These are phyloP conservation scores for Mixornis gularis DNA, from an alignment of 2,113 vertebrate genomes.

Conservation along the genomic window DNA sequence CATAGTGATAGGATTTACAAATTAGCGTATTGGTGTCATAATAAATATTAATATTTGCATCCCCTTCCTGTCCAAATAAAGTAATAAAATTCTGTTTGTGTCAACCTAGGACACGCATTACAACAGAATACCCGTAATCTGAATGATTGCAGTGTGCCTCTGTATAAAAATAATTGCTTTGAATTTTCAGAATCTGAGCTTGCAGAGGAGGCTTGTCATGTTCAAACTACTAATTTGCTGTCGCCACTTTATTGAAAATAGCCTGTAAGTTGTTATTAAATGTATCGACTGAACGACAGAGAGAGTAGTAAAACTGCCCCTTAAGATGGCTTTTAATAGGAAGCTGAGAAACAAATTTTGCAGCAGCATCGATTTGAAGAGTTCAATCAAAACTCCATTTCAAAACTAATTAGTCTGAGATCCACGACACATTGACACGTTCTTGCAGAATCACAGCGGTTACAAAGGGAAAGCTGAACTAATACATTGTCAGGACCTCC, in stretches of 20 bases:
- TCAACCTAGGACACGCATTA: constrained; percentile 63
- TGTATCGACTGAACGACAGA: constrained; percentile 87
- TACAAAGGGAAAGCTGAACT: constrained; percentile 76
- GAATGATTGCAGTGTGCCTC: constrained; percentile 73
- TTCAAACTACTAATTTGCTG: constrained; percentile 87
- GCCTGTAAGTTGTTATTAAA: constrained; percentile 90
- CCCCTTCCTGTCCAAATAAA: constrained; percentile 73
- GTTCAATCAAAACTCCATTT: constrained; percentile 99
- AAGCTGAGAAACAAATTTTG: constrained; percentile 95
- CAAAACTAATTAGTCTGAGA: constrained; percentile 99
- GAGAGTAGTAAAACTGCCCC: constrained; percentile 88
- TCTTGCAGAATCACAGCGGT: constrained; percentile 77
- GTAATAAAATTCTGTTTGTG: constrained; percentile 71
- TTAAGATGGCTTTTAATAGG: constrained; percentile 92
- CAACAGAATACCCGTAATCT: constrained; percentile 73
- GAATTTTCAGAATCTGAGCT: constrained; percentile 80
- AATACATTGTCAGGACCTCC: constrained; percentile 71
- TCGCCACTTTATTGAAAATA: constrained; percentile 87
- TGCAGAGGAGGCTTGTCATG: constrained; percentile 84
- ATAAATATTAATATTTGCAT: constrained; percentile 75
- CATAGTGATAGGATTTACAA: constrained; percentile 59
- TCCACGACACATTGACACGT: constrained; percentile 88
- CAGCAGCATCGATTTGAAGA: constrained; percentile 96
- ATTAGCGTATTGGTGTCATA: constrained; percentile 68
- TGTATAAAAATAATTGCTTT: constrained; percentile 83